Evolutionary conservation across 2,113 vertebrate species (phyloP).

Genomic region (Cheilinus undulatus): DNA sequence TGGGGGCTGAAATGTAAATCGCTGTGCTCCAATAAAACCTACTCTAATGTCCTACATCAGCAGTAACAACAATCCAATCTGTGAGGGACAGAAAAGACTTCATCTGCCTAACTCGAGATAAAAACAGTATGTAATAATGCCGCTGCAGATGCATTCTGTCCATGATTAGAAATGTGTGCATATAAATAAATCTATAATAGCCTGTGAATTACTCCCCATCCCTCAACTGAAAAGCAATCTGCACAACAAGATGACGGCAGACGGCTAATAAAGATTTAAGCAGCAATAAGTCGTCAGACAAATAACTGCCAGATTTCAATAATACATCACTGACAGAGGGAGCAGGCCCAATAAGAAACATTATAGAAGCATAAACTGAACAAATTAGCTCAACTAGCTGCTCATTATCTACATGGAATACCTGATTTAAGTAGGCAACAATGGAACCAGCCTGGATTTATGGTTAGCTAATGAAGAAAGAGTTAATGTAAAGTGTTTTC

Average conservation of each 20-base stretch:
- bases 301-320: conserved; percentile 48
- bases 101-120: background rate
- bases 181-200: conserved; percentile 19
- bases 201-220: conserved; percentile 41
- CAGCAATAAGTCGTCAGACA: conserved; percentile 36
- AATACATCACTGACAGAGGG: conserved; percentile 18
- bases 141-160: background rate
- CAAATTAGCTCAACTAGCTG: background rate
- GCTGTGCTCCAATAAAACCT: background rate
- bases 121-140: background rate
- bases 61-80: too few relatives aligned
- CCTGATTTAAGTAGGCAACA: background rate
- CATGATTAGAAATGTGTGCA: conserved; percentile 7
- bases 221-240: conserved; percentile 49
- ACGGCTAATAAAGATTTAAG: conserved; percentile 49
- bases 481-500: background rate
- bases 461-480: background rate
- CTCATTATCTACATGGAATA: background rate
- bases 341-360: background rate
- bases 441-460: background rate
- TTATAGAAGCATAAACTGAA: background rate
- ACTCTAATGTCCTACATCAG: background rate
- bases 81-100: background rate
- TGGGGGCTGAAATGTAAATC: background rate
- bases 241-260: conserved; percentile 22